Conservation (phyloP, 2,113 vertebrate genomes). For the Cisticola juncidis region DNA sequence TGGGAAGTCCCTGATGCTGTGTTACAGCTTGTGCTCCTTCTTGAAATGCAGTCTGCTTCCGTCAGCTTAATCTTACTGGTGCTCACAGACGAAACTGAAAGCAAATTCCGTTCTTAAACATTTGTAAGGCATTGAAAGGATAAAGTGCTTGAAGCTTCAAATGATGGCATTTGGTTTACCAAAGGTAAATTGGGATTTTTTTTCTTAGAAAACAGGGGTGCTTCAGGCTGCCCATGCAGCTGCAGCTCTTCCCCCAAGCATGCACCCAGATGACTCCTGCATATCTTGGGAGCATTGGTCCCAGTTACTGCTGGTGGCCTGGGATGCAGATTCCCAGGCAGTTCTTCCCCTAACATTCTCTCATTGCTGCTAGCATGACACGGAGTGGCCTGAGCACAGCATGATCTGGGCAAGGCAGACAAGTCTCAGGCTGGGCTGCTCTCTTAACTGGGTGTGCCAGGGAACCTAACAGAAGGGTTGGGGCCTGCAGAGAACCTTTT, state of each 20-base stretch:
- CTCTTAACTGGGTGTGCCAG: neutral
- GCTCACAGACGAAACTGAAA: neutral
- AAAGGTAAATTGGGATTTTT: neutral
- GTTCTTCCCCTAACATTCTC: neutral
- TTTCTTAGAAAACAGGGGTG: neutral
- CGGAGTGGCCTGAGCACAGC: neutral
- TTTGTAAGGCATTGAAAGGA: neutral
- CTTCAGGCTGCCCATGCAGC: neutral
- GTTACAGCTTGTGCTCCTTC: neutral
- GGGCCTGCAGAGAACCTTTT: neutral
- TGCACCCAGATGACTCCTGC: rapidly evolving
- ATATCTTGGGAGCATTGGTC: rapidly evolving
- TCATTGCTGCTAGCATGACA: rapidly evolving
- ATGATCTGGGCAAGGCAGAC: neutral
- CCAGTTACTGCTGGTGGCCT: neutral
- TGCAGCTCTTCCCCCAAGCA: rapidly evolving
- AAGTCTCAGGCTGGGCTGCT: neutral
- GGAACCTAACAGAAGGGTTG: neutral
- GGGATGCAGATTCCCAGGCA: neutral
- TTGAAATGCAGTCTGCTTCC: neutral
- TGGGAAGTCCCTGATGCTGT: neutral
- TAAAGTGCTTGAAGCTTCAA: neutral
- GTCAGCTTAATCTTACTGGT: neutral
- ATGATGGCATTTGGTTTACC: neutral
- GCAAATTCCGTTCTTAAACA: neutral